These are phyloP conservation scores for Alentia gelatinosa DNA, from an alignment of 2,888 invertebrate species.

Conservation along the genomic window DNA sequence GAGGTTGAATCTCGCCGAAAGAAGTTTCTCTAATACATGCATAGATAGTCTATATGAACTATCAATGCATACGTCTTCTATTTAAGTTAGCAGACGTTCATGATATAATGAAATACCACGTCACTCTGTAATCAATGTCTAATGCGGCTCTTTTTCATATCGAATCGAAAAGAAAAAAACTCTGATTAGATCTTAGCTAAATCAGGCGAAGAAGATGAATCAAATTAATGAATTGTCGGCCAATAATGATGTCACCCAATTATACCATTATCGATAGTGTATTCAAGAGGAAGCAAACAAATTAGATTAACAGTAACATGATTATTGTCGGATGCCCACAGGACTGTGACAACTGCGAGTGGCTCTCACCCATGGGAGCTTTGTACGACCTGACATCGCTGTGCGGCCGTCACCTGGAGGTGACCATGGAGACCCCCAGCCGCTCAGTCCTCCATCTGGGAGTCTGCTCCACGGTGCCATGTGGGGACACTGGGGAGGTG, in stretches of 20 bases:
- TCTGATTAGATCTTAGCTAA: not conserved
- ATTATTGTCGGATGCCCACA: not conserved
- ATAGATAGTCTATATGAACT: no score
- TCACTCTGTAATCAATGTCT: no score
- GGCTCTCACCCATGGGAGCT: constrained; percentile 9
- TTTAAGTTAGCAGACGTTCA: no score
- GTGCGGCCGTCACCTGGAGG: not conserved
- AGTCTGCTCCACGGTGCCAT: constrained; percentile 27
- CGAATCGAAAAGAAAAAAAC: not conserved
- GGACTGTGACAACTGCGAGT: constrained; percentile 53
- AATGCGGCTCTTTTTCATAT: not conserved
- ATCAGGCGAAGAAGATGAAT: not conserved
- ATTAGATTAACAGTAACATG: not conserved
- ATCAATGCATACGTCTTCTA: no score
- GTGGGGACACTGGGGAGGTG: not conserved
- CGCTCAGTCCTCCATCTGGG: constrained; percentile 27
- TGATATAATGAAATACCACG: no score
- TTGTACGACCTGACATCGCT: constrained; percentile 41
- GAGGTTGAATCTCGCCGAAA: no score
- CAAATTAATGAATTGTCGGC: not conserved
- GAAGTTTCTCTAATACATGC: no score
- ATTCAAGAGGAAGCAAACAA: no score
- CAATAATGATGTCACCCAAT: not conserved
- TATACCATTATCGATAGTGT: not conserved
- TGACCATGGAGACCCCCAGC: constrained; percentile 16